phyloP scores from a whole-genome alignment of 2,888 invertebrate genomes.

The Hydropsyche betteni region DNA sequence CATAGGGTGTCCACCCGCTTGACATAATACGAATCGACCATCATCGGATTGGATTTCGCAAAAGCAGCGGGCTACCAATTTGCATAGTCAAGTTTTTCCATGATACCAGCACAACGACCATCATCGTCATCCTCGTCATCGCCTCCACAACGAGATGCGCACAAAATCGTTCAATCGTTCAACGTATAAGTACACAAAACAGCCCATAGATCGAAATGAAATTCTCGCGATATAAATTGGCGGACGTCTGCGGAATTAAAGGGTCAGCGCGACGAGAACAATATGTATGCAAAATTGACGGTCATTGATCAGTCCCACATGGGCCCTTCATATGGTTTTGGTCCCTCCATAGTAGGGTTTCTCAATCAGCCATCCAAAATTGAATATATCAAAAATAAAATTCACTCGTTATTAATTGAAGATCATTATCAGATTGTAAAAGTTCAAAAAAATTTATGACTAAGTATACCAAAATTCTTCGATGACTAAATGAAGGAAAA shows the following conservation, averaged over 20 bases:
- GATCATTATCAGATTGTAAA: no score
- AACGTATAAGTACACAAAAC: neutral
- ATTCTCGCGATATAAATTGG: constrained; percentile 40
- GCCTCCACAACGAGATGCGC: neutral
- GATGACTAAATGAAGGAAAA: no score
- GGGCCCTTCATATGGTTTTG: constrained; percentile 15
- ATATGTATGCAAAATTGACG: constrained; percentile 50
- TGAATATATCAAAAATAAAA: neutral
- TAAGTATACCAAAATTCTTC: no score
- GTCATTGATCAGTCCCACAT: constrained; percentile 50
- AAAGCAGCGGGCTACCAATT: constrained; percentile 4
- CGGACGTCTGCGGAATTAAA: constrained; percentile 48
- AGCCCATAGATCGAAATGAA: constrained; percentile 11
- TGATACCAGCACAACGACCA: neutral
- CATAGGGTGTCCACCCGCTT: no score
- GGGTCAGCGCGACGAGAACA: constrained; percentile 48
- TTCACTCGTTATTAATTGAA: no score
- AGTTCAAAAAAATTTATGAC: no score
- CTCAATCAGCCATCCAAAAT: neutral
- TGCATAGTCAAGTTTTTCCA: constrained; percentile 24
- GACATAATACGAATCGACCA: no score
- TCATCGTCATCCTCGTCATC: constrained; percentile 3
- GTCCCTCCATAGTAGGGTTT: neutral
- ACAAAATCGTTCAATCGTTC: neutral
- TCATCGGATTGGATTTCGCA: no score